Evolutionary conservation across 2,113 vertebrate genomes (phyloP), one percentile per base, ranked within the genome.

Genomic region (Gavia stellata): DNA sequence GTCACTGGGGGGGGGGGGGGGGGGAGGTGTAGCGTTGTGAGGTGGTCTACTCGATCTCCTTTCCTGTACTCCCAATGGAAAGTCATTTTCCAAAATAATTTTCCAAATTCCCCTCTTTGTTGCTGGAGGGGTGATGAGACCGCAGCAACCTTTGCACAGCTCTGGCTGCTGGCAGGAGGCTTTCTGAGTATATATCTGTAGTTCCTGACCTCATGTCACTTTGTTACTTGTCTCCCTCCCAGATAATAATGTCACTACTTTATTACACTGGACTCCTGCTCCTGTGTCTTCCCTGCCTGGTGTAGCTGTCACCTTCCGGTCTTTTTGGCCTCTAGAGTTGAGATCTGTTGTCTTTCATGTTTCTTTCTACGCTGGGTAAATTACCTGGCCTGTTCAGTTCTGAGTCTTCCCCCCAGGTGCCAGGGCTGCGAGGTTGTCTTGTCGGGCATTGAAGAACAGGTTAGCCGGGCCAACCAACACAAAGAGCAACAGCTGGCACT

Each of bases 401-500:
- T 62, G 2, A 3, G 1, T 68, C 33, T 86, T 79, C 79, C 34
- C 55, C n/a, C 8, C 98, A 99, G 99, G 99, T 99, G 99, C 87
- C 98, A 99, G 33, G 99, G 99, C 42, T 99, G 99, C 3, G 99
- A 99, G 96, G 99, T 98, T 4, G 99, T 99, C 91, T 93, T 99
- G 92, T 99, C 99, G 2, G 99, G 99, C 85, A 99, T 99, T 1
- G 99, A 99, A 86, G 99, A 99, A 86, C 99, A 99, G 95, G 99
- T 99, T 71, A 98, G 99, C 55, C 98, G 99, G 52, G 99, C 99
- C 90, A 99, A 99, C 98, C 99, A 99, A 50, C 99, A 99, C 96
- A 99, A 99, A 96, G 99, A 99, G 94, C 99, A 99, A 74, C 99
- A 99, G 94, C 98, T 99, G 86, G 99, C 99, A 77, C 98, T 99